Conservation (phyloP, 1,140 invertebrate species). For the Spodoptera litura region DNA sequence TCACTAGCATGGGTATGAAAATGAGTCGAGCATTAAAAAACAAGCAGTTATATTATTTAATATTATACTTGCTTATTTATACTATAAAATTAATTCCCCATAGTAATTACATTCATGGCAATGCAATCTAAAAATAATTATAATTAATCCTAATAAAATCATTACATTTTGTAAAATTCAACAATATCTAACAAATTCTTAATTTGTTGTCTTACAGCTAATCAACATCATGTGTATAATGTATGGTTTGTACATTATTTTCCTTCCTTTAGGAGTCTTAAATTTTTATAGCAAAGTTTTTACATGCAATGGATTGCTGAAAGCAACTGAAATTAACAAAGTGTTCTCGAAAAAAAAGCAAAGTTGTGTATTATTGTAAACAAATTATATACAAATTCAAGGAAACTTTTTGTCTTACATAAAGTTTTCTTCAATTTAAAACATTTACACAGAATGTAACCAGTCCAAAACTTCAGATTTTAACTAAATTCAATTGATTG, state of each 20-base stretch:
- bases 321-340: background rate
- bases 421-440: too few relatives aligned
- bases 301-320: background rate
- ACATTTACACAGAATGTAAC: too few relatives aligned
- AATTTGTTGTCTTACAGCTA: constrained; percentile 66
- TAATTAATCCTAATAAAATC: constrained; percentile 68
- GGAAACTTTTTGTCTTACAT: too few relatives aligned
- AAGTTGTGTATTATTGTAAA: background rate
- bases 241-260: constrained; percentile 66
- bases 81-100: constrained; percentile 71
- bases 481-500: background rate
- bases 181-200: constrained; percentile 74
- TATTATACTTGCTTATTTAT: constrained; percentile 54
- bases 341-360: background rate
- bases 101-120: constrained; percentile 64
- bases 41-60: constrained; percentile 14
- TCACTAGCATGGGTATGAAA: background rate
- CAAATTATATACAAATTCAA: background rate
- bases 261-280: constrained; percentile 23
- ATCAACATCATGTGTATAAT: constrained; percentile 57
- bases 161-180: constrained; percentile 67
- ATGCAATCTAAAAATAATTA: constrained; percentile 63
- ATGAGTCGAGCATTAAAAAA: background rate
- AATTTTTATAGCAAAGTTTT: constrained; percentile 21
- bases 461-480: background rate